Evolutionary conservation across 2,888 invertebrate species (phyloP), one percentile per base, ranked within the genome.

Genomic region (Drosophila austrosaltans): DNA sequence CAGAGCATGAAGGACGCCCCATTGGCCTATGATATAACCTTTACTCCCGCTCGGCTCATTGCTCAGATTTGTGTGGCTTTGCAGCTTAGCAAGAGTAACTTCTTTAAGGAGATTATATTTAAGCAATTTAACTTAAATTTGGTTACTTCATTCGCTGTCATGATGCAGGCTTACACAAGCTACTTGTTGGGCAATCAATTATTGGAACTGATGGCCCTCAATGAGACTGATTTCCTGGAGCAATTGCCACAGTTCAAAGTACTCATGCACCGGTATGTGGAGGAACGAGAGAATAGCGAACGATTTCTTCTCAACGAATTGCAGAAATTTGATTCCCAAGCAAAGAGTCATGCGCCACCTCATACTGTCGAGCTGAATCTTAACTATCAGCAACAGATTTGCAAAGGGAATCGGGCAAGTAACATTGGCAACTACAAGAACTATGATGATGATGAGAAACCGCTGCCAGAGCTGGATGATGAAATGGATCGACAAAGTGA

Each of bases 391-490:
- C 82, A 80, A 36, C 90, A 89, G 69, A 89, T 91, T 39, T 91
- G 91, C 69, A 91, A 91, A 59, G 91, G 91, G 3, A 91, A 91
- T 73, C 90, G 91, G 1, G 81, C 90, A 56, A 90, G 91, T 60
- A 91, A 91, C 40, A 89, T 91, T 66, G 90, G 88, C 0, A 86
- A 90, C 72, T 89, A 88, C 67, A 89, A 90, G 63, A 90, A 89
- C 63, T 83, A 75, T 2, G 90, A 90, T 53, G 90, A 89, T 53
- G 79, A 78, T 25, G 85, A 80, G 39, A 85, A 80, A 16, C 80
- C 72, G 0, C 40, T 59, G 16, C 48, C 71, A 5, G 77, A 77
- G 53, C 63, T 75, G 2, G 76, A 89, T 32, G 89, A 82, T 5
- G 87, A 89, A 56, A 59, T 75, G 3, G 78, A 79, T 36, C 67